Conservation (phyloP, 2,797 vertebrate genomes). For the Leuciscus waleckii region DNA sequence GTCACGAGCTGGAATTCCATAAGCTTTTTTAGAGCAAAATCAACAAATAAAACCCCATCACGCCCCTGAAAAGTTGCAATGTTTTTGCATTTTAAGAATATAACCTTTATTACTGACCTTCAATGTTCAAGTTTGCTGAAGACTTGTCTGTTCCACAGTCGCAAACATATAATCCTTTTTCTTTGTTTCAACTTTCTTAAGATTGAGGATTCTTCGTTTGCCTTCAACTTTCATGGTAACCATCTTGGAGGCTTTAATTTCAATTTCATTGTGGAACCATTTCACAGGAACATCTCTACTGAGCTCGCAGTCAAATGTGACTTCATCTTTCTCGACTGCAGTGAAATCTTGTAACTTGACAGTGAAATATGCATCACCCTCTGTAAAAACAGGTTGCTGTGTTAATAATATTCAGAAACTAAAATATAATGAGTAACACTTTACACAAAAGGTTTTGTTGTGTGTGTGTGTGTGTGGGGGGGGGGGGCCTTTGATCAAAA, state of each 20-base stretch:
- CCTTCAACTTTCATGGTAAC: conserved; percentile 86
- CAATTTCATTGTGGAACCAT: conserved; percentile 93
- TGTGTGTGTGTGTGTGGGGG: background rate
- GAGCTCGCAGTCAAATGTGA: conserved; percentile 91
- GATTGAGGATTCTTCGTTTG: conserved; percentile 84
- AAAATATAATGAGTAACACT: background rate
- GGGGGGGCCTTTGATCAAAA: background rate
- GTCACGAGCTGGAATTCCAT: conserved; percentile 82
- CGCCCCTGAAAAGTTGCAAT: background rate
- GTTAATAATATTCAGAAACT: conserved; percentile 15
- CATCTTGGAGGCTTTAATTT: conserved; percentile 88
- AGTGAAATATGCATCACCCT: conserved; percentile 94
- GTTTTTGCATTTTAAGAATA: background rate
- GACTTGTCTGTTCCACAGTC: conserved; percentile 96
- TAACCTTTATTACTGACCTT: conserved; percentile 81
- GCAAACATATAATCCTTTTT: conserved; percentile 92
- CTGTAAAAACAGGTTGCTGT: conserved; percentile 73
- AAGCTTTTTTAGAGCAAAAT: background rate
- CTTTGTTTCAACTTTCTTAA: conserved; percentile 88
- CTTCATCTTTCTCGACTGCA: conserved; percentile 91
- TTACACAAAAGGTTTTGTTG: background rate
- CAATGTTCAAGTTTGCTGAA: conserved; percentile 81
- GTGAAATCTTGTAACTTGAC: conserved; percentile 95
- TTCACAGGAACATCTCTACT: conserved; percentile 95
- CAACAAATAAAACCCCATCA: background rate